Base-by-base conservation (phyloP, 2,113 vertebrate species). In the Anhinga rufa region DNA sequence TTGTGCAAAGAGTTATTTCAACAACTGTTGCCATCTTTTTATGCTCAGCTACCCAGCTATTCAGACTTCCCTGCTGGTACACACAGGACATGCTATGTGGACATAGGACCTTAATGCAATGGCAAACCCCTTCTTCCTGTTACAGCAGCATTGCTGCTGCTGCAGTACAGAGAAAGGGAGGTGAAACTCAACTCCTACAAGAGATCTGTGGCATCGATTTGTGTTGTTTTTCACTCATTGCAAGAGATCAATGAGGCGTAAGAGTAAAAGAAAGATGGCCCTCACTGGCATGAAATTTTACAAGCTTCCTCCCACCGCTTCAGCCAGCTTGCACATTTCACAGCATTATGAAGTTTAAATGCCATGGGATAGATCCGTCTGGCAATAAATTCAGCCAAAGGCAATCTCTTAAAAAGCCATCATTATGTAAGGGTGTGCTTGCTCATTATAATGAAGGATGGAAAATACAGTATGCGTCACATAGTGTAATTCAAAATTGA, bases 351-450 rank as follows among this genome's bases (percentile, higher is more conserved):
- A 91, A 86, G 80, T 89, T 88, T 70, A 94, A 97, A 94, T 74
- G 86, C 74, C 91, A 95, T 22, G 31, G 78, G 90, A 93, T 75
- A 82, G 75, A 91, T 94, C 42, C 64, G 71, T 65, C 91, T 92
- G 93, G 96, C 86, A 85, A 80, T 96, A 96, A 97, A 97, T 96
- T 86, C 79, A 93, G 89, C 91, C 91, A 90, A 83, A 95, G 94
- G 94, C 97, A 95, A 82, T 86, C 95, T 96, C 89, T 86, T 97
- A 96, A 97, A 97, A 96, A 94, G 91, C 44, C 96, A 95, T 96
- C 93, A 95, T 96, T 97, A 97, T 32, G 44, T 95, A 91, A 95
- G 90, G 54, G 40, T 93, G 38, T 65, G 62, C 92, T 95, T 92
- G 92, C 89, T 97, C 78, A 96, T 97, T 94, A 92, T 68, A 97